Base-by-base conservation (phyloP, 2,113 vertebrate species). In the Raja brachyura region DNA sequence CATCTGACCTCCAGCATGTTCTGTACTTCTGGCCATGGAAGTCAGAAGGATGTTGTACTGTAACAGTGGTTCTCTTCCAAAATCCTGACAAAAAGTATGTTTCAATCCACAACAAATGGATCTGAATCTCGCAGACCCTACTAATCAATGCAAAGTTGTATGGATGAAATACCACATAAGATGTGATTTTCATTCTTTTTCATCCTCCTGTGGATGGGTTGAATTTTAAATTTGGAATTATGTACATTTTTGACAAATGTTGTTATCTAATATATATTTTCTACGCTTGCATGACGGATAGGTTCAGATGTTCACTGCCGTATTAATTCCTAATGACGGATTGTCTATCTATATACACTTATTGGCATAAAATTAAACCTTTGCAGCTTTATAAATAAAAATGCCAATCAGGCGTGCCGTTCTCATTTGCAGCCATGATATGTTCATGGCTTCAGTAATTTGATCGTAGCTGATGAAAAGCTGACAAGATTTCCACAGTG, bases 381-480 rank as follows among this genome's bases (percentile, higher is more conserved):
- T 90, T 92, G 90, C 90, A 73, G 66, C 66, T 92, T 20, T 92
- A 70, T 70, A 92, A 92, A 92, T 92, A 92, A 92, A 92, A 92
- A 92, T 92, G 90, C 68, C 90, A 74, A 92, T 92, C 90, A 92
- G 68, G 90, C 95, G 95, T 95, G 96, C 96, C 97, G 96, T 96
- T 97, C 93, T 95, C 96, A 96, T 96, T 97, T 96, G 96, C 95
- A 94, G 94, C 96, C 95, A 96, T 94, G 96, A 95, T 96, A 96
- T 96, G 96, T 96, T 95, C 93, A 95, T 96, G 96, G 96, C 97
- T 96, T 95, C 95, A 94, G 96, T 97, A 97, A 97, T 97, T 97
- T 97, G 97, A 97, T 97, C 95, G 96, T 73, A 90, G 94, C 95
- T 96, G 97, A 98, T 98, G 97, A 98, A 97, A 97, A 97, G 96